Percentiles rank a stretch among this genome's conserved stretches.
These are phyloP conservation scores for Lontra canadensis DNA, from an alignment of 2,113 vertebrate species.

Conservation along the genomic window DNA sequence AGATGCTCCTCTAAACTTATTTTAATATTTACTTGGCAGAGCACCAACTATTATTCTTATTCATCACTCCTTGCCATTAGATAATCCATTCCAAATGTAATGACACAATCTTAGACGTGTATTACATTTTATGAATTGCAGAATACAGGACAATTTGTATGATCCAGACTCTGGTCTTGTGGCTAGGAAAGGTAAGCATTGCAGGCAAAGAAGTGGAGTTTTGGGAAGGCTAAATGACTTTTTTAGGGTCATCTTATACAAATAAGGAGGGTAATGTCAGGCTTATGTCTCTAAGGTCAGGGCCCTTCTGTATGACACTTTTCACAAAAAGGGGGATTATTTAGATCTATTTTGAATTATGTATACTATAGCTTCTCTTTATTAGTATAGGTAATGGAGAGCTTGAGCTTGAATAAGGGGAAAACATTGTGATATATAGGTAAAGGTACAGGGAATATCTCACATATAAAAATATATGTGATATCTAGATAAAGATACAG, in stretches of 20 bases:
- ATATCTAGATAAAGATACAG: background rate
- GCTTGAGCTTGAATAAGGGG: constrained; percentile 11
- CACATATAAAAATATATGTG: too few relatives aligned
- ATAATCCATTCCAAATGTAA: background rate
- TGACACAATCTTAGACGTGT: background rate
- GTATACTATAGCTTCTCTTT: background rate
- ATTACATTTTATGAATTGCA: background rate
- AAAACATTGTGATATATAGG: background rate
- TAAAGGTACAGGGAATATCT: background rate
- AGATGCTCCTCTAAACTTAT: background rate
- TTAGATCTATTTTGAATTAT: constrained; percentile 6
- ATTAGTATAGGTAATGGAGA: background rate
- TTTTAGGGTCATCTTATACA: background rate
- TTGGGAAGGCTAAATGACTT: background rate
- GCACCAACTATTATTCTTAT: background rate
- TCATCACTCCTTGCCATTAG: background rate
- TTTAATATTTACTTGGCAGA: constrained; percentile 46
- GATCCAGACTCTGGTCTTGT: background rate
- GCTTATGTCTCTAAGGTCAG: background rate
- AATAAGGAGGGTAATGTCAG: background rate
- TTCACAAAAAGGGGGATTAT: background rate
- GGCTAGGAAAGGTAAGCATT: background rate
- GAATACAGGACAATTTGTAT: background rate
- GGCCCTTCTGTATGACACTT: background rate
- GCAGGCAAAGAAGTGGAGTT: background rate